A percentile compares a stretch with the other conserved stretches of the same genome.
Evolutionary conservation across 2,113 vertebrate species (phyloP).

Genomic region (Hypanus sabinus): DNA sequence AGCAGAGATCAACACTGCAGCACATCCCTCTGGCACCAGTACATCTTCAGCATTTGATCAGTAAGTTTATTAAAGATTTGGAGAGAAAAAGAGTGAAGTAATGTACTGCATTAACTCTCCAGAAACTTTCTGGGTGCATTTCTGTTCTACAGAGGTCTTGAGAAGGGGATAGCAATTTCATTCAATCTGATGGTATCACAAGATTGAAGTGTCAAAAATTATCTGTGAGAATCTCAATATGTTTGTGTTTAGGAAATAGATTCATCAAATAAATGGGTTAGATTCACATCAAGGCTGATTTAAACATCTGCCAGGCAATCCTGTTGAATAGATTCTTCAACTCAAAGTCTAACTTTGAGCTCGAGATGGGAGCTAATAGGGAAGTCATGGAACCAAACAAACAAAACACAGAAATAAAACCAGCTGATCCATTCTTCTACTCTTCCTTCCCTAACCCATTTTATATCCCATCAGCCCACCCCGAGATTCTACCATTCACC

Average conservation of each 20-base stretch:
- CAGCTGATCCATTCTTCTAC: too few species aligned
- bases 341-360: too few species aligned
- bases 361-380: too few species aligned
- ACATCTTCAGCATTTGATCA: neutral
- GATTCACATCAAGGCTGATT: neutral
- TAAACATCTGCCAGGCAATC: neutral
- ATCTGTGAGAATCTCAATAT: neutral
- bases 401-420: too few species aligned
- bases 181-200: neutral
- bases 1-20: neutral
- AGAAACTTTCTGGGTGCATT: neutral
- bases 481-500: too few species aligned
- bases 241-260: neutral
- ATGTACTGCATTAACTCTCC: neutral
- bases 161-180: neutral
- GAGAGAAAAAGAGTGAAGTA: neutral
- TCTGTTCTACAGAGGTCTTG: neutral
- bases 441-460: too few species aligned
- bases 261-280: neutral
- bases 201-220: neutral
- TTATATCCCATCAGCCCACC: too few species aligned
- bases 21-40: neutral
- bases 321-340: too few species aligned
- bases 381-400: too few species aligned
- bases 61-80: neutral